Percentiles rank a stretch among this genome's conserved stretches.
These are phyloP conservation scores for Sycophaga agraensis DNA, from an alignment of 1,140 invertebrate species.

Conservation along the genomic window DNA sequence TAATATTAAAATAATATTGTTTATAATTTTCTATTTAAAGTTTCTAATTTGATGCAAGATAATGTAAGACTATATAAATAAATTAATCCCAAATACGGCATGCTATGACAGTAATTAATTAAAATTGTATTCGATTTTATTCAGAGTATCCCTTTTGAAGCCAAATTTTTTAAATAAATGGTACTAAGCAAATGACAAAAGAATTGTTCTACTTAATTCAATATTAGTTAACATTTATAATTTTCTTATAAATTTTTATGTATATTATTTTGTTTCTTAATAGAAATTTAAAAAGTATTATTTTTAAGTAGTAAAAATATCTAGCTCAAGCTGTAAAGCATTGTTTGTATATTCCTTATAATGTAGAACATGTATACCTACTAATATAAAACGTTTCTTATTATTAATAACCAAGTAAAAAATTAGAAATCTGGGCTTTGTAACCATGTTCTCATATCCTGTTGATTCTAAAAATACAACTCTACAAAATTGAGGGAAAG, in stretches of 20 bases:
- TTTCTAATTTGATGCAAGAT: no score
- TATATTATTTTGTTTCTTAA: background rate
- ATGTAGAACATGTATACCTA: background rate
- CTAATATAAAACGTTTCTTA: background rate
- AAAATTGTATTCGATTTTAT: background rate
- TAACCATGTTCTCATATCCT: background rate
- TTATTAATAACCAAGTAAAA: background rate
- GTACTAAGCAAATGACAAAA: no score
- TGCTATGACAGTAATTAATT: background rate
- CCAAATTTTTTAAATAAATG: no score
- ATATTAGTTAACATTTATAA: slow-evolving; percentile 14
- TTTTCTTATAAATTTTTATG: background rate
- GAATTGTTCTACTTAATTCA: no score
- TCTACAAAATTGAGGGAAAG: background rate
- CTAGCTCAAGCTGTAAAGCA: background rate
- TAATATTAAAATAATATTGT: background rate
- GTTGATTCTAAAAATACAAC: slow-evolving; percentile 1
- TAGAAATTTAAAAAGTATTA: slow-evolving; percentile 1
- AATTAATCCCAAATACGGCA: slow-evolving; percentile 12
- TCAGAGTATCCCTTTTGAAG: no score
- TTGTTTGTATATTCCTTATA: background rate
- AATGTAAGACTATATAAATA: slow-evolving; percentile 12
- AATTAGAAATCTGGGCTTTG: background rate
- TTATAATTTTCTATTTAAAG: background rate
- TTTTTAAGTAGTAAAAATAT: slow-evolving; percentile 9